Evolutionary conservation across 2,797 vertebrate genomes (phyloP), one percentile per base, ranked within the genome.

Genomic region (Phoebastria nigripes): DNA sequence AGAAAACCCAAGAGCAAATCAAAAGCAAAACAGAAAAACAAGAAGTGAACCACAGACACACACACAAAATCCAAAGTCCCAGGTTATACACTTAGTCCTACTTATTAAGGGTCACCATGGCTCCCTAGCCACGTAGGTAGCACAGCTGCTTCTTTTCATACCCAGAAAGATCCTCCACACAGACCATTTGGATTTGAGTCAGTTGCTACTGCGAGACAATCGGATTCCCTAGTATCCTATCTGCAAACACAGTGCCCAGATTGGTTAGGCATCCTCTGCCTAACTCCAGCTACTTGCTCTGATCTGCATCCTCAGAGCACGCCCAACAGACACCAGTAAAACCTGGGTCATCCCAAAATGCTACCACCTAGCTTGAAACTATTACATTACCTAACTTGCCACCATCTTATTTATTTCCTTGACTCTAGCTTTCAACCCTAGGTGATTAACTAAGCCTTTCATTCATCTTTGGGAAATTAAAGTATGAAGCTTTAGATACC

Each of bases 161-260:
- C 6, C 24, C 42, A 58, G 66, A 58, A 87, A 65, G 16, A 22
- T 63, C 21, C 29, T 82, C 31, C 37, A 18, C 37, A 25, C 29
- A n/a, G 28, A 51, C 13, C 9, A 25, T 70, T 58, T 58, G 33
- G 29, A 31, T 39, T 58, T 24, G 4, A 62, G 33, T 39, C 67
- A 89, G 21, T 8, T 73, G 24, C 39, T 58, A 4, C 47, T 58
- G 26, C 0, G 2, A 80, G 46, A 8, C 11, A 28, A 4, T 10
- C 0, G 0, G 14, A 41, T 54, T 46, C 20, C n/a, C 24, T 46
- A 25, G 19, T 15, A 62, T 15, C 24, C 19, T 7, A 1, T 8
- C 11, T 25, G 39, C 56, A 82, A n/a, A 15, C 35, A 42, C 16
- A 15, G 9, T 58, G 12, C 31, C 24, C 13, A 41, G 5, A 14